Base-by-base conservation (phyloP, 1,140 invertebrate genomes). In the Protaetia brevitarsis region DNA sequence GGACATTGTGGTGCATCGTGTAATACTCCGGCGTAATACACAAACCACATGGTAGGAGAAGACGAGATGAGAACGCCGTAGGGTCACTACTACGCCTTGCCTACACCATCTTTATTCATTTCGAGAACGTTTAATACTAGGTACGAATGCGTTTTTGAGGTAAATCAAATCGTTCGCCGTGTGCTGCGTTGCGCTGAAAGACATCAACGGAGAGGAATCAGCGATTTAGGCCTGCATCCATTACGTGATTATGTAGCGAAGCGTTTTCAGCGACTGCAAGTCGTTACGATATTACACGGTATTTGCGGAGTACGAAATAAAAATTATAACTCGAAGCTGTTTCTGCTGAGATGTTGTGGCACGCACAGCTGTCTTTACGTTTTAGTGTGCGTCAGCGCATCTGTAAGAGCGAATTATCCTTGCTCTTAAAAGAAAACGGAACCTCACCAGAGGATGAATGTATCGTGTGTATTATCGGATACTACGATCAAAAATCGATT, bases 111-210 rank as follows among this genome's bases (percentile, higher is more conserved):
- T 21, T 16, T 19, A 51, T 51, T 51, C 41, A 19, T 51, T 51
- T 51, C 26, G 26, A 51, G 41, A 51, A 19, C 41, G n/a, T 51
- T 51, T 51, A 51, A 23, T 51, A 23, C 41, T 51, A 2, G 41
- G 3, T 19, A 51, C 0, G n/a, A 51, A 51, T 10, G 8, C 19
- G 5, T 16, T 23, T n/a, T 23, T 6, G 41, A 51, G 19, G 2
- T 51, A 51, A 51, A 51, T 23, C 19, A 23, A 23, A 51, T 10
- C 41, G 11, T 51, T 23, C 41, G 16, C 3, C 16, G n/a, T n/a
- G n/a, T n/a, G n/a, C n/a, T n/a, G n/a, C n/a, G n/a, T n/a, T 51
- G 19, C 16, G 41, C 41, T 51, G 41, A 51, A 51, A 51, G 41
- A n/a, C n/a, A n/a, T n/a, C n/a, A n/a, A n/a, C n/a, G n/a, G n/a